These are phyloP conservation scores for Lipophrys pholis DNA, from an alignment of 2,113 vertebrate genomes.

Conservation along the genomic window DNA sequence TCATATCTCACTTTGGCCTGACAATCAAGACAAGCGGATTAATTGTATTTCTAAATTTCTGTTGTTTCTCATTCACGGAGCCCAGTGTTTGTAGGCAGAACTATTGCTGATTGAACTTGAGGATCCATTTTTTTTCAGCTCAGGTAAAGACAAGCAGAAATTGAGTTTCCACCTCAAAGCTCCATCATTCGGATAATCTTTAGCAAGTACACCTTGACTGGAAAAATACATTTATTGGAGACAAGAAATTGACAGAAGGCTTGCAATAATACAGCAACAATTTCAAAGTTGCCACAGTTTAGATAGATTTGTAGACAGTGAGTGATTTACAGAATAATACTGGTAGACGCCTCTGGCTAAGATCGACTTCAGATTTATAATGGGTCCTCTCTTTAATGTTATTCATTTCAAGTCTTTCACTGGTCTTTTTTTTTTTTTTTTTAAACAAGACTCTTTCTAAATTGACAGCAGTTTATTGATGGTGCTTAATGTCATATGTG, in stretches of 20 bases:
- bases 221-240: background rate
- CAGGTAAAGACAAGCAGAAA: too few species aligned
- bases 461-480: conserved; percentile 27
- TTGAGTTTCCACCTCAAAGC: too few species aligned
- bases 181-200: background rate
- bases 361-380: conserved; percentile 9
- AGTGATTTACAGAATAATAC: conserved; percentile 9
- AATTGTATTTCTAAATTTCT: too few species aligned
- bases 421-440: background rate
- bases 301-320: conserved; percentile 6
- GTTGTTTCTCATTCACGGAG: too few species aligned
- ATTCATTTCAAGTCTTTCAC: conserved; percentile 9
- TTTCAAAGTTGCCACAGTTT: background rate
- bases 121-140: too few species aligned
- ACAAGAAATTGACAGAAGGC: background rate
- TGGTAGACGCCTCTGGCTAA: conserved; percentile 26
- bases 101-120: too few species aligned
- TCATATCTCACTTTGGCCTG: background rate
- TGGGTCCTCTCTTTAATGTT: background rate
- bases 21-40: too few species aligned
- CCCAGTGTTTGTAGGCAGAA: too few species aligned
- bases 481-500: background rate
- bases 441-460: background rate
- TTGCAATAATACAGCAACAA: background rate
- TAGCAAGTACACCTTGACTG: background rate